Base-by-base conservation (phyloP, 2,113 vertebrate species). In the Ameiurus melas region DNA sequence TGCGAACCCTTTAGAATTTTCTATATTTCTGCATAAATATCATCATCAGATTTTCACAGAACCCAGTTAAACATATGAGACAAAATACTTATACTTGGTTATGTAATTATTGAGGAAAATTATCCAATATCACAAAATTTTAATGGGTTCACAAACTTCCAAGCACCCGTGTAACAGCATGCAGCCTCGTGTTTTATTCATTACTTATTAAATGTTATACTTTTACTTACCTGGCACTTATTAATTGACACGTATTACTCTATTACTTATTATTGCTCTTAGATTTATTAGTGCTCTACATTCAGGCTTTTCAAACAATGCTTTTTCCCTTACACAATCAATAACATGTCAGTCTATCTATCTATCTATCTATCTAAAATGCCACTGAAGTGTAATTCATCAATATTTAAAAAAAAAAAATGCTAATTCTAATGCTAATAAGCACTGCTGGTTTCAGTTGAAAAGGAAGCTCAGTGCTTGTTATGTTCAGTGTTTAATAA, bases 391-490 rank as follows among this genome's bases (percentile, higher is more conserved):
- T 19, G 14, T 73, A 73, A 73, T 68, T 68, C n/a, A 30, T 10
- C 27, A 30, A 16, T 68, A 30, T 68, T n/a, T n/a, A n/a, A n/a
- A n/a, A n/a, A n/a, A n/a, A n/a, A n/a, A n/a, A n/a, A n/a, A n/a
- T n/a, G n/a, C n/a, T n/a, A n/a, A n/a, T n/a, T 79, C 1, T 79
- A n/a, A 53, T 79, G 75, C 25, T 82, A 58, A 58, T 82, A 58
- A 60, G 22, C 30, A 20, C 30, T 58, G 13, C 53, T 82, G 30
- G n/a, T 33, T 81, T 55, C 27, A 81, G 51, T 19, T 55, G 78
- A 55, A 80, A 8, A 47, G n/a, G 53, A 79, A n/a, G 22, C 77
- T 79, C 51, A 39, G 47, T 80, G 78, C 51, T 55, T 30, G n/a
- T 55, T 33, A 33, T 33, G 51, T 57, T 81, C n/a, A 58, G 79